Base-by-base conservation (phyloP, 2,113 vertebrate species). In the Gobiocypris rarus region DNA sequence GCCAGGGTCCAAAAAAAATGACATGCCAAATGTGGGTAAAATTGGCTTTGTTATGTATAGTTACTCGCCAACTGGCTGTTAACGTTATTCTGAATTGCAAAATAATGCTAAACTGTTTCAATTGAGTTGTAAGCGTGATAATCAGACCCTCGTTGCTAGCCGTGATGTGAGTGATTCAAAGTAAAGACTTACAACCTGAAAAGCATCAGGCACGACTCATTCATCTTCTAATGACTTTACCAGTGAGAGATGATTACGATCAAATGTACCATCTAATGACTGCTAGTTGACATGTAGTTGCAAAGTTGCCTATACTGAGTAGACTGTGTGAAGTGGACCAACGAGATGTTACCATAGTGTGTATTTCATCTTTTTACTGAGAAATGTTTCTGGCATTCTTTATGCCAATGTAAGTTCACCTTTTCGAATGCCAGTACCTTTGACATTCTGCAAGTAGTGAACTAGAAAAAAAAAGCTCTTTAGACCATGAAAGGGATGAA, bases 401-500 rank as follows among this genome's bases (percentile, higher is more conserved):
- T 2, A n/a, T 17, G 52, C 34, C 34, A n/a, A 6, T 70, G 34
- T 70, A 5, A 70, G 34, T 43, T 74, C 67, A 59, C 54, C 38
- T 34, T 56, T 75, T 77, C 19, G 14, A 14, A 54, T 69, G 63
- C 41, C 84, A 38, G 38, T 48, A 24, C 15, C 61, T 48, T 28
- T 75, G 59, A 65, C 84, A 82, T 82, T 69, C 82, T 50, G 9
- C n/a, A 31, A 54, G 48, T 75, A 54, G 73, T 75, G 50, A 82
- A 48, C 24, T 31, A 34, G 41, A 54, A 43, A 81, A 54, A 43
- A 81, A 22, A 26, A 85, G 31, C 78, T 81, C 45, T 82, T 59
- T 34, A 34, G 58, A 48, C 48, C 59, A 76, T 28, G 17, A 76
- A 58, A 54, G 45, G 19, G 19, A 31, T 50, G 63, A 50, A 69